Conservation (phyloP, 1,140 invertebrate species). For the Nautilus pompilius region DNA sequence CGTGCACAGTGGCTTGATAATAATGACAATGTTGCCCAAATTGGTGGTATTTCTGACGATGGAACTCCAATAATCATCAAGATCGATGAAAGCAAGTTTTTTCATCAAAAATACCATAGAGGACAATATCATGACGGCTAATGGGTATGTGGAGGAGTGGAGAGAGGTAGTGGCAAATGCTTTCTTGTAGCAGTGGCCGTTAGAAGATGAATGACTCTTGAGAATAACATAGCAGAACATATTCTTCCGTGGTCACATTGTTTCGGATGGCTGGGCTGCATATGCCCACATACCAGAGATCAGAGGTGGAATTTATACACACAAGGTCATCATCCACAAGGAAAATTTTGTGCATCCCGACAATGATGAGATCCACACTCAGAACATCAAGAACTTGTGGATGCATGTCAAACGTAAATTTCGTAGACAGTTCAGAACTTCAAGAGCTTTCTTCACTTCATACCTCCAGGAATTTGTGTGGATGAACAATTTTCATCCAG, state of each 20-base stretch:
- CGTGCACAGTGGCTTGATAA: too few relatives aligned
- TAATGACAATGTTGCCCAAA: too few relatives aligned
- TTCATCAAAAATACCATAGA: constrained; percentile 19
- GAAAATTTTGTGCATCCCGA: constrained; percentile 12
- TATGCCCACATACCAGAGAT: constrained; percentile 7
- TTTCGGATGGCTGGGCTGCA: constrained; percentile 15
- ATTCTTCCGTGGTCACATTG: constrained; percentile 10
- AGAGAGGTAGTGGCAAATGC: constrained; percentile 5
- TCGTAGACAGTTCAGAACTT: constrained; percentile 7
- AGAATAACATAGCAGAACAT: constrained; percentile 9
- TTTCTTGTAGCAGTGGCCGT: constrained; percentile 12
- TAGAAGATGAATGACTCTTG: constrained; percentile 6
- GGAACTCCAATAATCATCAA: constrained; percentile 6
- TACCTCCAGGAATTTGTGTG: constrained; percentile 9
- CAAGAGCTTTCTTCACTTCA: background rate
- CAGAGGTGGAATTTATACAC: constrained; percentile 8
- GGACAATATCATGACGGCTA: constrained; percentile 13
- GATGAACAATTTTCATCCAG: too few relatives aligned
- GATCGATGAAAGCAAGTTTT: constrained; percentile 17
- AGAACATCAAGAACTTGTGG: constrained; percentile 11
- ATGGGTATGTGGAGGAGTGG: constrained; percentile 19
- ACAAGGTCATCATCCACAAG: constrained; percentile 8
- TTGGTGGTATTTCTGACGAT: constrained; percentile 6
- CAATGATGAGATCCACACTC: constrained; percentile 6
- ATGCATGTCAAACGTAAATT: constrained; percentile 12